Base-by-base conservation (phyloP, 2,888 invertebrate species). In the Thera britannica region DNA sequence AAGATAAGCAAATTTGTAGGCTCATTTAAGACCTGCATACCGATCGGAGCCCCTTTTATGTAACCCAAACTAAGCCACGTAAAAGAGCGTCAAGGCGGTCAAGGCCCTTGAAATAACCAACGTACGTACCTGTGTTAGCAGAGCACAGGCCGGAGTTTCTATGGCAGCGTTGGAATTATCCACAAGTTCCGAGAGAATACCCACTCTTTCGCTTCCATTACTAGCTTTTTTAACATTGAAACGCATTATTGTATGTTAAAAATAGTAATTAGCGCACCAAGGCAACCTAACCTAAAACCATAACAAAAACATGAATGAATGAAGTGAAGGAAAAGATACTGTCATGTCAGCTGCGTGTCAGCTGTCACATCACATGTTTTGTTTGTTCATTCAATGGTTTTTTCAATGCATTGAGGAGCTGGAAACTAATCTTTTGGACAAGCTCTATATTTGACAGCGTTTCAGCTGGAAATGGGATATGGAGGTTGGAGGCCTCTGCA, bases 71-170 rank as follows among this genome's bases (percentile, higher is more conserved):
- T 8, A 46, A 46, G 2, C 7, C 46, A 46, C 46, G 11, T 7
- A 46, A 46, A 8, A 49, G 2, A 23, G 23, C 23, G 23, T 23
- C 23, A 58, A 58, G 9, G 1, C 2, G 38, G 9, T 38, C 60
- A 60, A 56, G 55, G 56, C 23, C 55, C 55, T 64, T 58, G 9
- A 35, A 64, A 67, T 62, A 62, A 58, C 72, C 44, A 54, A 65
- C 71, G 77, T 90, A 65, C 71, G 77, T 90, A 96, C 96, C 94
- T 95, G 96, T 6, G 98, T 97, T 71, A 97, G 95, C 68, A 97
- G 89, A 79, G 97, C 94, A 44, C 96, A 93, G 60, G 96, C 87
- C 0, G 98, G 98, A 36, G 98, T 98, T 88, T 96, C 95, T 58
- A 97, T 94, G 57, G 83, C 80, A 48, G 94, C 80, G 62, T 91